phyloP scores from a whole-genome alignment of 1,140 invertebrate species.

The Ceratina calcarata region DNA sequence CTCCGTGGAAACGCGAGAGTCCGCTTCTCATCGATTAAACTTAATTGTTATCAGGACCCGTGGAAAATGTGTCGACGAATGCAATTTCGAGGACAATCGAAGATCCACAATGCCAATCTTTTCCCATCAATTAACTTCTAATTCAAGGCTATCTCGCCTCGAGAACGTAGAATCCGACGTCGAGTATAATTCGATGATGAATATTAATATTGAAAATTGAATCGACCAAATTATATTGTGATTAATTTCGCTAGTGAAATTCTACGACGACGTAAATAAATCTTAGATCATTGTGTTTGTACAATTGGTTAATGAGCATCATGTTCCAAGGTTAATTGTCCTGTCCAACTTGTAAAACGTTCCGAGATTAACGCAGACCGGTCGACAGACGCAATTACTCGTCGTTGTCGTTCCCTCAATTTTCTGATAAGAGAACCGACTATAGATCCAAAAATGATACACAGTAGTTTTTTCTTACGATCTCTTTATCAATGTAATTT shows the following conservation, averaged over 20 bases:
- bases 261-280: conserved; percentile 49
- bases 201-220: conserved; percentile 23
- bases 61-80: conserved; percentile 28
- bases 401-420: no score
- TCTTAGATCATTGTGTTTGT: conserved; percentile 7
- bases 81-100: conserved; percentile 11
- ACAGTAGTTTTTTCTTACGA: no score
- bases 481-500: no score
- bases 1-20: not conserved
- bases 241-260: conserved; percentile 43
- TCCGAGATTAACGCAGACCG: no score
- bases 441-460: no score
- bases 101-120: not conserved
- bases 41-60: conserved; percentile 4
- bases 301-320: not conserved
- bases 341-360: no score
- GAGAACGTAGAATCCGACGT: no score
- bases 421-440: no score
- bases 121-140: conserved; percentile 26
- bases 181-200: not conserved
- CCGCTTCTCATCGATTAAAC: conserved; percentile 33
- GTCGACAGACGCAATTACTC: no score
- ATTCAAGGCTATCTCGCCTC: not conserved
- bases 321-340: no score
- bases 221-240: not conserved